Evolutionary conservation across 2,113 vertebrate genomes (phyloP).

Genomic region (Hippocampus zosterae): DNA sequence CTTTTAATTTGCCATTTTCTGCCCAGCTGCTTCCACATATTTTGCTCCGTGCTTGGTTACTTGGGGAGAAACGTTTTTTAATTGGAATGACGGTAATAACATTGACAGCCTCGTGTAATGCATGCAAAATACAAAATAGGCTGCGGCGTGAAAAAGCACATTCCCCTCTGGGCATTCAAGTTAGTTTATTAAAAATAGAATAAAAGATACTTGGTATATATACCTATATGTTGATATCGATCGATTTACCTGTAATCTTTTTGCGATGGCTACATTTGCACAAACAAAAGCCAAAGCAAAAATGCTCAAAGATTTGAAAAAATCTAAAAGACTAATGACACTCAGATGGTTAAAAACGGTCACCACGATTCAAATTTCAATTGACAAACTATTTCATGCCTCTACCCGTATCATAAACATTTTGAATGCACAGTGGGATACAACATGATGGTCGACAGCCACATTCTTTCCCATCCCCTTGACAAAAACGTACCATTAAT

Average conservation of each 20-base stretch:
- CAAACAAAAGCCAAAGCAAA: not conserved
- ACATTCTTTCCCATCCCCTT: not conserved
- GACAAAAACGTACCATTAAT: not conserved
- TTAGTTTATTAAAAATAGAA: not conserved
- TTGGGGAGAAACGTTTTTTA: slow-evolving; percentile 52
- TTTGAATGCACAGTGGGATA: not conserved
- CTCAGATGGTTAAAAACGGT: too few species aligned
- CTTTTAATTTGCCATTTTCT: slow-evolving; percentile 69
- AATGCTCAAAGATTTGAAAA: too few species aligned
- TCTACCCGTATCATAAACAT: not conserved
- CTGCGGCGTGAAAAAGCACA: not conserved
- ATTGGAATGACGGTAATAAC: slow-evolving; percentile 39
- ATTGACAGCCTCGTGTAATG: slow-evolving; percentile 32
- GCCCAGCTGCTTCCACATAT: slow-evolving; percentile 54
- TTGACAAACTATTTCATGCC: not conserved
- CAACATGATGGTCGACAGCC: too few species aligned
- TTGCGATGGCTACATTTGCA: not conserved
- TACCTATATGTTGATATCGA: too few species aligned
- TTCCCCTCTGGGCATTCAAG: not conserved
- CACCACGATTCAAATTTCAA: not conserved
- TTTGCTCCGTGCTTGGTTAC: slow-evolving; percentile 52
- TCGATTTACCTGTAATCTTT: not conserved
- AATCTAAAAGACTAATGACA: too few species aligned
- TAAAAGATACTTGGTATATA: not conserved
- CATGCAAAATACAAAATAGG: not conserved